Conservation (phyloP, 2,888 invertebrate species). For the Oscheius sp. region DNA sequence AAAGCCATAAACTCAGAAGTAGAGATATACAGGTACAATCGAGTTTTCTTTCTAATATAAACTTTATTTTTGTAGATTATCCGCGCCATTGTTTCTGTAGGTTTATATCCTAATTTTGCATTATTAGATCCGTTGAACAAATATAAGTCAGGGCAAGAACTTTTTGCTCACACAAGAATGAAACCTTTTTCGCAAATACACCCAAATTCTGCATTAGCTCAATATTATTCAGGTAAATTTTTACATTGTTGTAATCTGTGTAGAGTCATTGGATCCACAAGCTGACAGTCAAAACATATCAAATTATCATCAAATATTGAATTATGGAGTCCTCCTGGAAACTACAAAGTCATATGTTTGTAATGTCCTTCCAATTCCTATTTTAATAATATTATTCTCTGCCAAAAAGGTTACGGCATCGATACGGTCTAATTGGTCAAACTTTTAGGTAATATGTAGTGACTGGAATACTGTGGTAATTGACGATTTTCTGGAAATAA, state of each 20-base stretch:
- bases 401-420: conserved; percentile 50
- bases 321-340: conserved; percentile 67
- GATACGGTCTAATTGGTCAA: neutral
- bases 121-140: conserved; percentile 93
- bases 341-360: conserved; percentile 67
- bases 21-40: conserved; percentile 47
- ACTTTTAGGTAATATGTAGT: conserved; percentile 40
- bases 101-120: conserved; percentile 93
- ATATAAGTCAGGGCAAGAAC: conserved; percentile 79
- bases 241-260: neutral
- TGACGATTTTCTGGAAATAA: conserved; percentile 56
- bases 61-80: conserved; percentile 40
- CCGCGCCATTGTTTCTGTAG: conserved; percentile 83
- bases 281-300: conserved; percentile 44
- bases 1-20: conserved; percentile 50
- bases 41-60: neutral
- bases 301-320: conserved; percentile 58
- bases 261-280: conserved; percentile 53
- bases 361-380: conserved; percentile 60
- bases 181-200: conserved; percentile 67
- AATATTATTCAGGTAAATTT: conserved; percentile 54
- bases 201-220: conserved; percentile 66
- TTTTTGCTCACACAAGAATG: conserved; percentile 65
- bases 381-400: conserved; percentile 47
- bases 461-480: conserved; percentile 39